Conservation (phyloP, 2,113 vertebrate species). For the Heterocephalus glaber region DNA sequence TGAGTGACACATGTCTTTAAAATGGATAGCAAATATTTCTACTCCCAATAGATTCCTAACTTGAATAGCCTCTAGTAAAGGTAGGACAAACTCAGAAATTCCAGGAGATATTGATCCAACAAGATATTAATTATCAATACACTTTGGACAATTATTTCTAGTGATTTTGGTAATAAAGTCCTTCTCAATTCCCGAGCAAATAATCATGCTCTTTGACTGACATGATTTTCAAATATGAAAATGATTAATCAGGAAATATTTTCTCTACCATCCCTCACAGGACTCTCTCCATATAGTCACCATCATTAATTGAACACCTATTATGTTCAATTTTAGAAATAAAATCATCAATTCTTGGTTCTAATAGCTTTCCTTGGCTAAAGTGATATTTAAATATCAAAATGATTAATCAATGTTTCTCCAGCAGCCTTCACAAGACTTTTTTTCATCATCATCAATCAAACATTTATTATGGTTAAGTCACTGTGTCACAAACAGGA, state of each 20-base stretch:
- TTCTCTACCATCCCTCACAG: not conserved
- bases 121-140: not conserved
- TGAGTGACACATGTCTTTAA: not conserved
- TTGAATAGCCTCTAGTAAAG: not conserved
- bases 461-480: not conserved
- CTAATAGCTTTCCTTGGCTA: not conserved
- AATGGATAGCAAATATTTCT: not conserved
- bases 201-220: conserved; percentile 1
- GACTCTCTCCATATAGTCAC: not conserved
- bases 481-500: not conserved
- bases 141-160: not conserved
- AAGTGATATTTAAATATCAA: not conserved
- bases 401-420: not conserved
- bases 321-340: not conserved
- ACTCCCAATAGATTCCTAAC: not conserved
- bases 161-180: not conserved
- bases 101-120: not conserved
- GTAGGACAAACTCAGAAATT: not conserved
- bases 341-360: not conserved
- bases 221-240: conserved; percentile 36
- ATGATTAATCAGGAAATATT: not conserved
- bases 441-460: not conserved
- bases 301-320: not conserved
- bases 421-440: not conserved
- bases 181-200: not conserved